Conservation (phyloP, 2,888 invertebrate genomes). For the Hipparchia semele region DNA sequence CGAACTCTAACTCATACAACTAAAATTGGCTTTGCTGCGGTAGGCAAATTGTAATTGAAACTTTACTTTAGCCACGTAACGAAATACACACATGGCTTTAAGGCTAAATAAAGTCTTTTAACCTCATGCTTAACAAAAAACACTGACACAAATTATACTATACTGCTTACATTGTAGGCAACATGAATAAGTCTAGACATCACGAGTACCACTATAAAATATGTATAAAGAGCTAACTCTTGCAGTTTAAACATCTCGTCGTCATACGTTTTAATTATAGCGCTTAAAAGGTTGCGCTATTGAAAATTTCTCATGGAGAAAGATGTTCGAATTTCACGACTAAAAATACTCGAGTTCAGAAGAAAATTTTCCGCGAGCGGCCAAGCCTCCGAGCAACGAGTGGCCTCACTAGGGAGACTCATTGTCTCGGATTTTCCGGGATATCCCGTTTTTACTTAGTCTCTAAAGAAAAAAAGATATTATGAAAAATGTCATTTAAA, state of each 20-base stretch:
- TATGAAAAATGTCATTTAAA: no score
- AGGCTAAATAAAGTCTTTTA: not conserved
- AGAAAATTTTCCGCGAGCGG: conserved; percentile 10
- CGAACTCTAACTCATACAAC: no score
- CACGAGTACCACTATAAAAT: not conserved
- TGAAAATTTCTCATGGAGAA: conserved; percentile 11
- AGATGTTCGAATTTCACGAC: conserved; percentile 15
- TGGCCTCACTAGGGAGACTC: not conserved
- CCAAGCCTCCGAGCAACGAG: conserved; percentile 6
- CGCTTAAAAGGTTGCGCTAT: conserved; percentile 4
- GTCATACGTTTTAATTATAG: conserved; percentile 20
- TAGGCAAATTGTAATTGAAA: no score
- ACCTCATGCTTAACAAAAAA: not conserved
- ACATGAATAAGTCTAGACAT: conserved; percentile 14
- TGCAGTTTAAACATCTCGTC: conserved; percentile 4
- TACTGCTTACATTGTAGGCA: not conserved
- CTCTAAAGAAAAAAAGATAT: no score
- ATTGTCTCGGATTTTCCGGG: not conserved
- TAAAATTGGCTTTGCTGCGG: no score
- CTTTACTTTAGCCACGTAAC: no score
- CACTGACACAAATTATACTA: not conserved
- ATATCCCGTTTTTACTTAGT: not conserved
- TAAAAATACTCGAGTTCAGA: conserved; percentile 17
- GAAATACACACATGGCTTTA: no score
- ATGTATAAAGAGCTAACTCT: not conserved